These are phyloP conservation scores for Megastigmus dorsalis DNA, from an alignment of 2,888 invertebrate genomes.

Conservation along the genomic window DNA sequence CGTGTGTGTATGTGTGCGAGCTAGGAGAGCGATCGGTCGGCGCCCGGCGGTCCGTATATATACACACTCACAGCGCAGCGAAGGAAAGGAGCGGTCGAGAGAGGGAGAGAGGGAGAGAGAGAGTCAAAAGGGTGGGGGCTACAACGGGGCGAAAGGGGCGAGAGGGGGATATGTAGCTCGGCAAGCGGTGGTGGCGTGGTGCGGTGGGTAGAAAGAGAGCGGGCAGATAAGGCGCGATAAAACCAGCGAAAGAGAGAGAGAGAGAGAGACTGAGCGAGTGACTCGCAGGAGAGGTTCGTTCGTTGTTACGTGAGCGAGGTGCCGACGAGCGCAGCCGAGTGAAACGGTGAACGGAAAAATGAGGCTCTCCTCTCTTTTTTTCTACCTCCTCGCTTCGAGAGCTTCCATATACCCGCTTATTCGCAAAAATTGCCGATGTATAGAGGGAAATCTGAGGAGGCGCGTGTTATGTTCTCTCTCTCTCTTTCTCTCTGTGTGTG, in stretches of 20 bases:
- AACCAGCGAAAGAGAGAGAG: slow-evolving; percentile 16
- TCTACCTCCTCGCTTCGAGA: not conserved
- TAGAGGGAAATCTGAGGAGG: not conserved
- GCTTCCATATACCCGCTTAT: not conserved
- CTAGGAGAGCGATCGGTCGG: too few species aligned
- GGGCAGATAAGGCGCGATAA: not conserved
- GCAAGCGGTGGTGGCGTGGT: not conserved
- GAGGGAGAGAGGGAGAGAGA: too few species aligned
- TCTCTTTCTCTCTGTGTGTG: not conserved
- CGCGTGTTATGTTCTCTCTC: not conserved
- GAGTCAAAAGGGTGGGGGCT: too few species aligned
- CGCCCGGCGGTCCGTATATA: too few species aligned
- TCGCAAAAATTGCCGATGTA: not conserved
- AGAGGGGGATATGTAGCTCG: not conserved
- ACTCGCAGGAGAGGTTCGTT: slow-evolving; percentile 19
- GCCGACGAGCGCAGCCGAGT: not conserved
- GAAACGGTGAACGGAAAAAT: not conserved
- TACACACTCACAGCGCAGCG: too few species aligned
- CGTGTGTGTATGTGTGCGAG: too few species aligned
- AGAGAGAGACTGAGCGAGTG: slow-evolving; percentile 25
- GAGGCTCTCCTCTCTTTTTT: not conserved
- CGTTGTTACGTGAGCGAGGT: slow-evolving; percentile 15
- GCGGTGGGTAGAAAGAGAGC: not conserved
- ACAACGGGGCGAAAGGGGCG: not conserved
- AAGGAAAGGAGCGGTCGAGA: too few species aligned